phyloP scores from a whole-genome alignment of 2,888 invertebrate species.

The Adelognathus sp. region DNA sequence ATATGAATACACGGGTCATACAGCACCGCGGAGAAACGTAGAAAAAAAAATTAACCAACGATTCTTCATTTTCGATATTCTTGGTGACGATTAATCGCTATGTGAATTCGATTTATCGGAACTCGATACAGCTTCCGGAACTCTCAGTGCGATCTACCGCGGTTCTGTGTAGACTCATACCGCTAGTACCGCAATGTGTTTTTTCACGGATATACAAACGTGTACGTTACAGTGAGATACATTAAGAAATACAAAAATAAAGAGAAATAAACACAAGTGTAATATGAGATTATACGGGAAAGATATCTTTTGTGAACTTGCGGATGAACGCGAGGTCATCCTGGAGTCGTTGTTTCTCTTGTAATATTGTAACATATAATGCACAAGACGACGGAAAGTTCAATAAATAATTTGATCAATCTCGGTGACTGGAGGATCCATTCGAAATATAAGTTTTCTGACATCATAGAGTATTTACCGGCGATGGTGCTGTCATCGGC shows the following conservation, averaged over 20 bases:
- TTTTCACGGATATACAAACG: slow-evolving; percentile 66
- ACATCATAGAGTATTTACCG: not conserved
- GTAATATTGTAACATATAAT: slow-evolving; percentile 73
- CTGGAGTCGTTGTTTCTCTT: slow-evolving; percentile 57
- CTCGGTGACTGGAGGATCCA: slow-evolving; percentile 49
- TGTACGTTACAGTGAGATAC: slow-evolving; percentile 60
- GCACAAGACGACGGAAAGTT: slow-evolving; percentile 69
- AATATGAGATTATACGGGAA: slow-evolving; percentile 25
- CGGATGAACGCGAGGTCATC: slow-evolving; percentile 37
- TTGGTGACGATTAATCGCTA: not conserved
- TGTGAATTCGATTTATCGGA: not conserved
- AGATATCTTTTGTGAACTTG: slow-evolving; percentile 36
- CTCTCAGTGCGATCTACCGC: slow-evolving; percentile 19
- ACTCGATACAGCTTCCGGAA: not conserved
- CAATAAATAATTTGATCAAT: slow-evolving; percentile 75
- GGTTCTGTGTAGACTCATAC: slow-evolving; percentile 29
- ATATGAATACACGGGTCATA: slow-evolving; percentile 47
- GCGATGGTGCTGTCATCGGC: too few relatives aligned
- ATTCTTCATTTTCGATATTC: not conserved
- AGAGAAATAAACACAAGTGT: slow-evolving; percentile 36
- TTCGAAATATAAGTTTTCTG: not conserved
- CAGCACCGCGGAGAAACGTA: slow-evolving; percentile 7
- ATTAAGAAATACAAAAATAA: slow-evolving; percentile 29
- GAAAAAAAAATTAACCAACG: slow-evolving; percentile 7
- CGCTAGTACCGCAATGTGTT: slow-evolving; percentile 69